phyloP scores from a whole-genome alignment of 2,113 vertebrate genomes.

The Scophthalmus maximus region DNA sequence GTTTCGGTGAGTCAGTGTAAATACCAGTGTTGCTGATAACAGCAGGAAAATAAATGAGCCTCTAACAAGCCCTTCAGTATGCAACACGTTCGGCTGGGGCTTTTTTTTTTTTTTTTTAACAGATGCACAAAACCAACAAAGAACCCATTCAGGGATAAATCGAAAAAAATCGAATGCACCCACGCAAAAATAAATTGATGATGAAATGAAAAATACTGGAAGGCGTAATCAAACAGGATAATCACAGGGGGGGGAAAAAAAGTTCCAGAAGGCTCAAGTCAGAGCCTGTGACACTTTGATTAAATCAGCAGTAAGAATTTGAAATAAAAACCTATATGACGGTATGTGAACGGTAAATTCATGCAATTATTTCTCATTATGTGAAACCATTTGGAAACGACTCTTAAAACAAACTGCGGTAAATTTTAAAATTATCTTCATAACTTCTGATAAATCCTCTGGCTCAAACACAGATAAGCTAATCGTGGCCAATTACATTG shows the following conservation, averaged over 20 bases:
- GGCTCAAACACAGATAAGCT: conserved; percentile 41
- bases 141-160: conserved; percentile 45
- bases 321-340: background rate
- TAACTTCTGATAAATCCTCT: conserved; percentile 7
- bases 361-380: background rate
- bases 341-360: background rate
- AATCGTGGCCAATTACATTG: conserved; percentile 32
- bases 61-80: conserved; percentile 39
- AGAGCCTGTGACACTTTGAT: too few relatives aligned
- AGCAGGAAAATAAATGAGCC: conserved; percentile 29
- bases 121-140: conserved; percentile 42
- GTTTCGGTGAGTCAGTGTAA: conserved; percentile 84
- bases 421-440: conserved; percentile 8
- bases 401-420: too few relatives aligned
- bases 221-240: conserved; percentile 14
- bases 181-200: conserved; percentile 54
- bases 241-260: conserved; percentile 15
- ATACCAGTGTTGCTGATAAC: conserved; percentile 77
- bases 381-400: background rate
- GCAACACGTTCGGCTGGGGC: conserved; percentile 24
- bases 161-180: conserved; percentile 45
- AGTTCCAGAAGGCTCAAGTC: conserved; percentile 14
- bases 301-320: background rate
- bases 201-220: conserved; percentile 21
- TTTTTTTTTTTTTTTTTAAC: too few relatives aligned